Evolutionary conservation across 2,113 vertebrate species (phyloP).

Genomic region (Zonotrichia leucophrys): DNA sequence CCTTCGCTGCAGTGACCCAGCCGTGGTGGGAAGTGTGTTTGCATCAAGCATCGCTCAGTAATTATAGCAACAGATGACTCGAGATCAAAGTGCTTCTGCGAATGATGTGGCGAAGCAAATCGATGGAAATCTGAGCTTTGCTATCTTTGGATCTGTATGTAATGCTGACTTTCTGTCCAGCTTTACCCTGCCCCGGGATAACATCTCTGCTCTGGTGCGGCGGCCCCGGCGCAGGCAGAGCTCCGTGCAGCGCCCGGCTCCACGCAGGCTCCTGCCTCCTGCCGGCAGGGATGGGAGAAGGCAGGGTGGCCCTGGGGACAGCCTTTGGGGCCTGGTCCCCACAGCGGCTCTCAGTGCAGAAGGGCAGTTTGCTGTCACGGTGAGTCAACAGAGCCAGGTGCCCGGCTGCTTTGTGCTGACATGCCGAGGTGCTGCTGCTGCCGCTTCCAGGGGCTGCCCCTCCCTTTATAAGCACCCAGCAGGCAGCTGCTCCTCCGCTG

Average conservation of each 20-base stretch:
- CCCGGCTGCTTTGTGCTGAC: background rate
- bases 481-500: background rate
- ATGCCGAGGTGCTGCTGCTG: background rate
- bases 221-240: background rate
- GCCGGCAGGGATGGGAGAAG: background rate
- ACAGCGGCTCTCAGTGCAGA: background rate
- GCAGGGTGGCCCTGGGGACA: background rate
- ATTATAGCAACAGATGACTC: conserved; percentile 59
- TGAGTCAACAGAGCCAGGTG: background rate
- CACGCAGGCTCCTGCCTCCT: background rate
- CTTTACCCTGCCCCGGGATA: conserved; percentile 33
- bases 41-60: conserved; percentile 15
- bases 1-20: conserved; percentile 5
- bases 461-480: background rate
- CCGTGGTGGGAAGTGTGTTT: conserved; percentile 7
- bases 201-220: background rate
- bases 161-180: conserved; percentile 46
- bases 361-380: background rate
- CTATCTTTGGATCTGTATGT: conserved; percentile 55
- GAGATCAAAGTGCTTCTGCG: conserved; percentile 45
- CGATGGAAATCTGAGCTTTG: conserved; percentile 4
- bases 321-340: background rate
- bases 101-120: conserved; percentile 44
- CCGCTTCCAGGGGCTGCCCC: background rate
- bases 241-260: accelerated